Percentiles rank a stretch among this genome's conserved stretches.
Conservation (phyloP, 2,113 vertebrate genomes). For the Oxygymnocypris stewartii region DNA sequence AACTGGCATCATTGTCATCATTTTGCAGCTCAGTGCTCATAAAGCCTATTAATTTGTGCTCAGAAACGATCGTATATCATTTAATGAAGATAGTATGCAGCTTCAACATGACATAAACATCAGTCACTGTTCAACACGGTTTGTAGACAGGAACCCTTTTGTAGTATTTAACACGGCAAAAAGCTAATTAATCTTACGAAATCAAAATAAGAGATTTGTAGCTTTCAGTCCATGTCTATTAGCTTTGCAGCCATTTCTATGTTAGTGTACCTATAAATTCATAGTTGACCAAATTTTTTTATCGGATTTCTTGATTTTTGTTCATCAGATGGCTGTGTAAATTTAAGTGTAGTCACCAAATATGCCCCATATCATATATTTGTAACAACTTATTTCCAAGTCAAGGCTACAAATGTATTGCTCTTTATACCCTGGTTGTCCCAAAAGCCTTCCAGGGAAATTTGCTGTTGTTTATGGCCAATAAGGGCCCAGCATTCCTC, state of each 20-base stretch:
- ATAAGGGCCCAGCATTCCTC: too few species aligned
- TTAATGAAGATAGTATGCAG: constrained; percentile 22
- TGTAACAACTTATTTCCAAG: too few species aligned
- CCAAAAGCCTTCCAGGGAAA: too few species aligned
- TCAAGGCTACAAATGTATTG: not conserved
- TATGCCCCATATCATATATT: not conserved
- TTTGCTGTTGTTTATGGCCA: too few species aligned
- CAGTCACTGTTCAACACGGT: constrained; percentile 23
- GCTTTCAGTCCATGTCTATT: not conserved
- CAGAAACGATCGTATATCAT: constrained; percentile 24
- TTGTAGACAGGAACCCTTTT: not conserved
- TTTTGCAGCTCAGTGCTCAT: constrained; percentile 36
- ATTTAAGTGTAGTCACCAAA: not conserved
- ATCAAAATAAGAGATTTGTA: not conserved
- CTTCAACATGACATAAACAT: constrained; percentile 16
- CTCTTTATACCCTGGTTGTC: not conserved
- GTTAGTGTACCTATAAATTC: too few species aligned
- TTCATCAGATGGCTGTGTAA: too few species aligned
- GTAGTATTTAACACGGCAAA: not conserved
- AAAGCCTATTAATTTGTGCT: constrained; percentile 45
- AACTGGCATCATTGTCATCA: constrained; percentile 27
- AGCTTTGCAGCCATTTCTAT: not conserved
- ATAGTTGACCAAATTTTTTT: not conserved
- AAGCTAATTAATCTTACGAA: not conserved
- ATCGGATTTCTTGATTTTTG: not conserved